Evolutionary conservation across 2,113 vertebrate species (phyloP), one percentile per base, ranked within the genome.

Genomic region (Cebidichthys violaceus): DNA sequence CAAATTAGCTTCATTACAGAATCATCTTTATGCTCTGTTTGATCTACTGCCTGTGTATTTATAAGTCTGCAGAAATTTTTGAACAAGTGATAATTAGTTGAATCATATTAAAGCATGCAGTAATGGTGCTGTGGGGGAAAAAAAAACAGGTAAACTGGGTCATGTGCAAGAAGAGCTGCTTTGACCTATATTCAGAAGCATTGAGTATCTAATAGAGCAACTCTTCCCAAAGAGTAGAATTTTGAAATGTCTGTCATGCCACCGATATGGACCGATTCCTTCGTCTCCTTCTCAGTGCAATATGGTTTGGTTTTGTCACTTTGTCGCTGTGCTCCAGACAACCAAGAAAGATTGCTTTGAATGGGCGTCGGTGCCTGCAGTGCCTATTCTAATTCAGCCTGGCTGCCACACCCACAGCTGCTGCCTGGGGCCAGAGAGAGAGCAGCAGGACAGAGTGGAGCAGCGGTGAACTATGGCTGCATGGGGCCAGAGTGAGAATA

Each of bases 151-250:
- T 91, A 90, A 94, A 92, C 66, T 93, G 77, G 91, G 92, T 86
- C 86, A 91, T 75, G 80, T 73, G 72, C 84, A 61, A 64, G 79
- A 82, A 69, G 45, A 82, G 45, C 59, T 61, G 55, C 55, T 79
- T 84, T 93, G 92, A 90, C 93, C 92, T 90, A 94, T 85, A 91
- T 93, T 90, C 81, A 67, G 45, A 69, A 39, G 62, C n/a, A 59
- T 17, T 39, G 43, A 67, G 72, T 57, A 73, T 79, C 62, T 74
- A 77, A 78, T 66, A 62, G 45, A 83, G 45, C 41, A 67, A 83
- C 69, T 82, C 72, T 73, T 81, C 43, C 74, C 82, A 81, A 92
- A 90, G 65, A 81, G 45, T 13, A 55, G 22, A 69, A 37, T 83
- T 70, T 57, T 89, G 2, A 91, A 91, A 92, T 90, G 87, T 87